Evolutionary conservation across 2,797 vertebrate species (phyloP).

Genomic region (Meda fulgida): DNA sequence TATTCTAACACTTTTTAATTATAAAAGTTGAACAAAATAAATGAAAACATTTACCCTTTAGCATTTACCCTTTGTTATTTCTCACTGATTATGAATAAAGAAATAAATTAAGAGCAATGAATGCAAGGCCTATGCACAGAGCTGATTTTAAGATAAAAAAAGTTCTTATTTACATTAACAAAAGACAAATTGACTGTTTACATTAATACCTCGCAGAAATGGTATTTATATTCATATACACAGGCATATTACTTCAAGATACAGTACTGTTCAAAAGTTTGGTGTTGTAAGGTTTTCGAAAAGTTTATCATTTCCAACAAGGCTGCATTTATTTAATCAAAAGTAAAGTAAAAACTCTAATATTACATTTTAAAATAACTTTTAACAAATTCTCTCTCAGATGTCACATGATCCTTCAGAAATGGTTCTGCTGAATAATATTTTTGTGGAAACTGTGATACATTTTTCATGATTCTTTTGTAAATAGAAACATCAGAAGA

Average conservation of each 20-base stretch:
- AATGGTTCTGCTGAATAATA: too few relatives aligned
- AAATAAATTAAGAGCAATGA: not conserved
- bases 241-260: not conserved
- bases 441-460: not conserved
- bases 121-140: not conserved
- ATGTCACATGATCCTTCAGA: too few relatives aligned
- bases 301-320: not conserved
- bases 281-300: not conserved
- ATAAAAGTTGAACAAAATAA: not conserved
- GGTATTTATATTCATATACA: not conserved
- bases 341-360: not conserved
- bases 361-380: not conserved
- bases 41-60: not conserved
- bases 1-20: not conserved
- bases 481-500: too few relatives aligned
- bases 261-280: not conserved
- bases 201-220: not conserved
- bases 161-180: not conserved
- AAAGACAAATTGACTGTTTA: not conserved
- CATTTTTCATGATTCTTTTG: not conserved
- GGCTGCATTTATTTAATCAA: not conserved
- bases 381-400: too few relatives aligned
- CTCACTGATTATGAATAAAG: not conserved
- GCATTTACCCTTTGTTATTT: conserved; percentile 5
- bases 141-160: not conserved